phyloP scores from a whole-genome alignment of 2,888 invertebrate species.

The Tipula unca region DNA sequence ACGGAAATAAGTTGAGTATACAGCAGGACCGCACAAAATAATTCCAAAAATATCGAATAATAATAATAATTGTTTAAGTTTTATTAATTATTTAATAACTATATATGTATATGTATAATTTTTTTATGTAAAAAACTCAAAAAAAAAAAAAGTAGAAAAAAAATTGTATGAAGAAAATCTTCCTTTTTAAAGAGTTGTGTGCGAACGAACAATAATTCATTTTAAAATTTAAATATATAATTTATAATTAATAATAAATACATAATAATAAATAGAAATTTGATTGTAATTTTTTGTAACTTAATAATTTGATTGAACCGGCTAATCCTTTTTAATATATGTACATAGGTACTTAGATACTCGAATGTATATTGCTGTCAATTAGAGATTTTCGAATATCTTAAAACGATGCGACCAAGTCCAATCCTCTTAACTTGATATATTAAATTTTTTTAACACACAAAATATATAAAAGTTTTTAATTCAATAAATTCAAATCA shows the following conservation, averaged over 20 bases:
- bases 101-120: not conserved
- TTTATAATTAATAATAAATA: not conserved
- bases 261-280: not conserved
- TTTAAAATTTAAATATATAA: not conserved
- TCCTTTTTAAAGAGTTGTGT: not conserved
- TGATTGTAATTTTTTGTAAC: not conserved
- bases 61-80: not conserved
- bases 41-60: not conserved
- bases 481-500: conserved; percentile 1
- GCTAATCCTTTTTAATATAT: not conserved
- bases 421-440: not conserved
- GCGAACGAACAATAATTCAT: not conserved
- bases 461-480: not conserved
- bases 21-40: not conserved
- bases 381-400: not conserved
- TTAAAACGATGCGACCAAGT: not conserved
- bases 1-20: not conserved
- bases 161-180: not conserved
- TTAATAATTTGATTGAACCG: not conserved
- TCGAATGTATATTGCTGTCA: not conserved
- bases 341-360: too few relatives aligned
- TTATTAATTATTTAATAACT: not conserved
- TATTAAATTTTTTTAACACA: not conserved
- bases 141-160: not conserved
- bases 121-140: not conserved